Evolutionary conservation across 2,888 invertebrate species (phyloP), one percentile per base, ranked within the genome.

Genomic region (Chironomus riparius): DNA sequence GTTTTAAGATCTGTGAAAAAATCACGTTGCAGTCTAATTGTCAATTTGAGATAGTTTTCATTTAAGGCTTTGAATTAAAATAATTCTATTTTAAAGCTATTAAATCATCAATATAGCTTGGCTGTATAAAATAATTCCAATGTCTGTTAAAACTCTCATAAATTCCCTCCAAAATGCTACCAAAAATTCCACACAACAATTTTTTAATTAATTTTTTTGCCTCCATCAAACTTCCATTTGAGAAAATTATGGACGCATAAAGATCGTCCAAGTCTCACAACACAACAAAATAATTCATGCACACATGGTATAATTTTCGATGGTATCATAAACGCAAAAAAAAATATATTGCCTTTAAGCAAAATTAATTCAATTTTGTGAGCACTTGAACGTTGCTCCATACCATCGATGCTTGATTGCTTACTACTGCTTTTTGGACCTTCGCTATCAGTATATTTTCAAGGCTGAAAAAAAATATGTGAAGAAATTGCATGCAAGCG

Each of bases 311-410:
- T 56, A 15, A 56, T 50, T 15, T 15, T 21, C 65, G 56, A 56
- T 56, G 56, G 56, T 18, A 65, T 65, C 65, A 65, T 65, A 65
- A 65, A 65, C 65, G 65, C 65, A 56, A 38, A 72, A 72, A 38
- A 38, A 38, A 28, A 28, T 4, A 38, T 38, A 62, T 24, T 38
- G 72, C 72, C 72, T 72, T 28, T 6, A 10, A 62, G 72, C 47
- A 1, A 72, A 72, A 72, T 72, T 72, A 72, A 72, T 72, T 72
- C 72, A 72, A 72, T 72, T 72, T 72, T 47, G 62, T 22, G 70
- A 50, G 50, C 50, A 18, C 56, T 56, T 18, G n/a, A 15, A n/a
- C 13, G 13, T n/a, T 15, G 56, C 56, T 56, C 56, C 15, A 21
- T 24, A n/a, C 62, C 38, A n/a, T 50, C 72, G 47, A 22, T 62